Conservation (phyloP, 2,113 vertebrate genomes). For the Mastomys natalensis region DNA sequence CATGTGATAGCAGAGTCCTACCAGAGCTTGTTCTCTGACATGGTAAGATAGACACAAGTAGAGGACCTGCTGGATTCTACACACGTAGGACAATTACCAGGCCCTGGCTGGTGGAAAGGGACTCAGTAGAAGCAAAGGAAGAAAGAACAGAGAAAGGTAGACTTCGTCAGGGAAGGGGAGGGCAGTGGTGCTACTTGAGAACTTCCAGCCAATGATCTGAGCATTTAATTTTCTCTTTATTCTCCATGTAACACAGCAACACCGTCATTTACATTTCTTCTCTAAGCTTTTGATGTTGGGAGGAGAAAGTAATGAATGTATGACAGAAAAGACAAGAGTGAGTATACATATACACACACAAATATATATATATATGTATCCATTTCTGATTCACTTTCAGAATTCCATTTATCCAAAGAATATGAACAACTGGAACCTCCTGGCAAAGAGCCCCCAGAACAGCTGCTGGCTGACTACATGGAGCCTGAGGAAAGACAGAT, state of each 20-base stretch:
- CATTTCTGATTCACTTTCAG: background rate
- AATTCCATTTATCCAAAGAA: background rate
- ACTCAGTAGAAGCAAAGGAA: background rate
- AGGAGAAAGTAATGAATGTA: background rate
- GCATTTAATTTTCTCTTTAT: background rate
- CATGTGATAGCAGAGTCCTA: background rate
- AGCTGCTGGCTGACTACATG: background rate
- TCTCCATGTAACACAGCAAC: background rate
- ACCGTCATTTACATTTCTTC: background rate
- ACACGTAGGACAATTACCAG: background rate
- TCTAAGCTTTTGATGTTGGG: background rate
- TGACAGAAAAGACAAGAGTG: background rate
- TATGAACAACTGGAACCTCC: background rate
- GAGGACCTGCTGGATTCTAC: too few species aligned
- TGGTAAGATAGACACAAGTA: fast-evolving
- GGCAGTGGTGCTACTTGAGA: background rate
- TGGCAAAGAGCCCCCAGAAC: background rate
- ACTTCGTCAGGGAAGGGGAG: background rate
- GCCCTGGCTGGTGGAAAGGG: background rate
- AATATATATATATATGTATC: background rate
- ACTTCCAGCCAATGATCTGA: too few species aligned
- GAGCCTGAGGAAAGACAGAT: too few species aligned
- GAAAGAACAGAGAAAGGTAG: background rate
- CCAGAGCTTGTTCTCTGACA: background rate
- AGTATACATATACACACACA: background rate